Percentiles rank a stretch among this genome's conserved stretches.
phyloP scores from a whole-genome alignment of 2,113 vertebrate species.

The Rhinoptilus africanus region DNA sequence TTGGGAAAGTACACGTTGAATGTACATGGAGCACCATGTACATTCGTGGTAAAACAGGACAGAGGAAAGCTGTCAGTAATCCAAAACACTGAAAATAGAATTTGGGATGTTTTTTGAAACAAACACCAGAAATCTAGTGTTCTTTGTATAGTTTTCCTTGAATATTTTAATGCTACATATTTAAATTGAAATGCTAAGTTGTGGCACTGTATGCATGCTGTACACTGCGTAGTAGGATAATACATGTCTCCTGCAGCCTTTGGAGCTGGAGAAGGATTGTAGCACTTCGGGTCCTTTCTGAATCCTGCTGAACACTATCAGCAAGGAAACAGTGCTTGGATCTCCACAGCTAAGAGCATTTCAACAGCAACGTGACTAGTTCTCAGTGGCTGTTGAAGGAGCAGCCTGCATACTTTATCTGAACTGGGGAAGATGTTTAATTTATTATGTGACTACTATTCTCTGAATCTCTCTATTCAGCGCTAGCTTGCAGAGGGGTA shows the following conservation, averaged over 20 bases:
- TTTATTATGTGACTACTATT: not conserved
- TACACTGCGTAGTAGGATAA: not conserved
- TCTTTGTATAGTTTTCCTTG: not conserved
- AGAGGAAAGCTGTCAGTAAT: not conserved
- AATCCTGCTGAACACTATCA: not conserved
- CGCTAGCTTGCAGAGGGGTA: not conserved
- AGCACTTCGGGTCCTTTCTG: not conserved
- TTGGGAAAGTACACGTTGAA: not conserved
- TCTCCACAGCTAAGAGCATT: not conserved
- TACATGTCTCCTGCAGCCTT: not conserved
- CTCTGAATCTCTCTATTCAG: not conserved
- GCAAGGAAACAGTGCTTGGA: not conserved
- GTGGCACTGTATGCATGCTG: not conserved
- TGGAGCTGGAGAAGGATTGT: not conserved
- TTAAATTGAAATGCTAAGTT: not conserved
- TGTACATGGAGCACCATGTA: not conserved
- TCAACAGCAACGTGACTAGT: not conserved
- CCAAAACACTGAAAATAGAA: not conserved
- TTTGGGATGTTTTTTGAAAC: not conserved
- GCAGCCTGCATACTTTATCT: not conserved
- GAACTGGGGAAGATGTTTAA: not conserved
- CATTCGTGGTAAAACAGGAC: not conserved
- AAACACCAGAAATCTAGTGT: not conserved
- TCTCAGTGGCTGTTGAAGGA: not conserved
- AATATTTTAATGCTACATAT: not conserved